Evolutionary conservation across 2,113 vertebrate species (phyloP).

Genomic region (Formicarius rufipectus): DNA sequence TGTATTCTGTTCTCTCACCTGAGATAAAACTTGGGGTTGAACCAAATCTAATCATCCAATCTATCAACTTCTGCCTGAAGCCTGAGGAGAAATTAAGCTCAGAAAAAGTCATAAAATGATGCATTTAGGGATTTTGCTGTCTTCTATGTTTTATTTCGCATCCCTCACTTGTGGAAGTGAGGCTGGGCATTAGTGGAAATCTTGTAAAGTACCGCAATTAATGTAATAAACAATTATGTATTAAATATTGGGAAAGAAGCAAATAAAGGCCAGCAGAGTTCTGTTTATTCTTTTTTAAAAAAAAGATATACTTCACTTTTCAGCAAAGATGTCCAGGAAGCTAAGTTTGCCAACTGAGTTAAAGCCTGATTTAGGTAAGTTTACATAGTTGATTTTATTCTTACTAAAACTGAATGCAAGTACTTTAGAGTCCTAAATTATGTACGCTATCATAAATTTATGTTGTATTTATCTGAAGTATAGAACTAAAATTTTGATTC

Average conservation of each 20-base stretch:
- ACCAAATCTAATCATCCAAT: not conserved
- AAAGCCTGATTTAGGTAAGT: conserved; percentile 99
- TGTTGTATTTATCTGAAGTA: not conserved
- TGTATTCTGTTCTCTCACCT: not conserved
- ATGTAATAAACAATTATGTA: not conserved
- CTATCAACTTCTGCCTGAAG: not conserved
- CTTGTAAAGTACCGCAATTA: not conserved
- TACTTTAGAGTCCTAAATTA: not conserved
- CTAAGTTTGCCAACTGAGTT: conserved; percentile 99
- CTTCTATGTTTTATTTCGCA: not conserved
- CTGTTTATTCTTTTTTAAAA: conserved; percentile 80
- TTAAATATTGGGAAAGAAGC: not conserved
- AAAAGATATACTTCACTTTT: conserved; percentile 93
- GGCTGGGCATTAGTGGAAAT: not conserved
- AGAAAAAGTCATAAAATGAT: not conserved
- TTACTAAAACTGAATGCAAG: conserved; percentile 15
- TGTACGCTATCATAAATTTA: not conserved
- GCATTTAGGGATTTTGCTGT: not conserved
- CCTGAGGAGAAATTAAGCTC: not conserved
- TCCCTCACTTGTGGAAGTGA: not conserved
- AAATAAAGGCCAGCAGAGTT: conserved; percentile 39
- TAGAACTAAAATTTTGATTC: conserved; percentile 32
- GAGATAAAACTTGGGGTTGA: not conserved
- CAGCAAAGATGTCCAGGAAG: conserved; percentile 99
- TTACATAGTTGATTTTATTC: conserved; percentile 61